Base-by-base conservation (phyloP, 1,140 invertebrate species). In the Schmidtea mediterranea region DNA sequence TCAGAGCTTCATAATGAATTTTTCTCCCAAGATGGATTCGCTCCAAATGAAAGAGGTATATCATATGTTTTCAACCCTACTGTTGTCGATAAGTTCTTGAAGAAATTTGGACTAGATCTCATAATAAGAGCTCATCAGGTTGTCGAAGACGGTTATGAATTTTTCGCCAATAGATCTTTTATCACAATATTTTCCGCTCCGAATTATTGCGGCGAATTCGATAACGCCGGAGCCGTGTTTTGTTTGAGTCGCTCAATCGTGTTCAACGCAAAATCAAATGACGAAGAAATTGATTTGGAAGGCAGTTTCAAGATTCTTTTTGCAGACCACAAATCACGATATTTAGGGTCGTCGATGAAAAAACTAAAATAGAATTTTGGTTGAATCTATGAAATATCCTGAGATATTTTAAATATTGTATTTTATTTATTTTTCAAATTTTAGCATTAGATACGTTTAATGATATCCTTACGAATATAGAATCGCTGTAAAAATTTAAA, bases 81-180 rank as follows among this genome's bases (percentile, higher is more conserved):
- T 54, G 58, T 70, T 46, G 66, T 71, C 9, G 77, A 55, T 56
- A 55, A 89, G 69, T 92, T 92, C 71, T 68, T 92, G 55, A 80
- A 82, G 61, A 80, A 83, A 65, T 83, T 90, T 67, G 76, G 81
- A 60, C 79, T 90, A 65, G 84, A 92, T 71, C 72, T 94, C 52
- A 90, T 95, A 59, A 90, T 84, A 64, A 74, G 87, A 58, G 86
- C 86, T 36, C 87, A 95, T 73, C 86, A 94, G 72, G 78, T 82
- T 47, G 62, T 65, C 38, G 62, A 65, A 54, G 63, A 65, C 60
- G 63, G 63, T 15, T 65, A 65, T 53, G 59, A 63, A 51, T 65
- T 65, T 51, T 65, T 65, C 52, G 58, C 63, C 47, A 63, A 62
- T 46, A 53, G 63, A 12, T 51, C 62, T 58, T 51, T 65, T 19